A percentile compares a stretch with the other conserved stretches of the same genome.
These are phyloP conservation scores for Drosophila histrio DNA, from an alignment of 2,888 invertebrate genomes.

Conservation along the genomic window DNA sequence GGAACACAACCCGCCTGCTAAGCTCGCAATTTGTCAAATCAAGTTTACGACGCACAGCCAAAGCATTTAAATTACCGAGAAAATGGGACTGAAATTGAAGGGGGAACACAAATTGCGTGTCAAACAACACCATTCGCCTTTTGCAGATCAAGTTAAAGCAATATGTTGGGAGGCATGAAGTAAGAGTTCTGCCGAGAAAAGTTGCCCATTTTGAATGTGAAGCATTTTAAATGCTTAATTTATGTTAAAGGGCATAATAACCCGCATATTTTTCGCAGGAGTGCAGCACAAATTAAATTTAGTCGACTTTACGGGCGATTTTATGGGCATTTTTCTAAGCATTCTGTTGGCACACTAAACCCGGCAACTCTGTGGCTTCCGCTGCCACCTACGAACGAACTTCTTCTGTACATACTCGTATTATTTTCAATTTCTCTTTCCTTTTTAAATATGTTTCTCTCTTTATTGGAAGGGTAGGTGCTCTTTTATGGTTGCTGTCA, in stretches of 20 bases:
- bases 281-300: conserved; percentile 63
- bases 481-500: conserved; percentile 7
- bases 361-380: conserved; percentile 22
- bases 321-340: conserved; percentile 21
- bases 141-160: conserved; percentile 8
- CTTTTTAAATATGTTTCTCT: conserved; percentile 17
- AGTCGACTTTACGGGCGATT: conserved; percentile 57
- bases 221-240: conserved; percentile 54
- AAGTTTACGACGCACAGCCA: conserved; percentile 57
- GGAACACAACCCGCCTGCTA: conserved; percentile 20
- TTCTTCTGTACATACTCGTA: neutral
- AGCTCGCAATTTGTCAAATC: conserved; percentile 70
- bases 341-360: conserved; percentile 6
- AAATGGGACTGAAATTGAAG: neutral
- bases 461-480: conserved; percentile 19
- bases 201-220: conserved; percentile 17
- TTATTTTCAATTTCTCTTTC: neutral
- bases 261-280: neutral
- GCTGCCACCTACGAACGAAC: neutral
- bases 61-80: conserved; percentile 49
- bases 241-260: conserved; percentile 34
- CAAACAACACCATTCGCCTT: conserved; percentile 26
- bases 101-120: conserved; percentile 55
- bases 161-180: conserved; percentile 9
- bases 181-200: neutral